Conservation (phyloP, 2,888 invertebrate genomes). For the Epirrhoe alternata region DNA sequence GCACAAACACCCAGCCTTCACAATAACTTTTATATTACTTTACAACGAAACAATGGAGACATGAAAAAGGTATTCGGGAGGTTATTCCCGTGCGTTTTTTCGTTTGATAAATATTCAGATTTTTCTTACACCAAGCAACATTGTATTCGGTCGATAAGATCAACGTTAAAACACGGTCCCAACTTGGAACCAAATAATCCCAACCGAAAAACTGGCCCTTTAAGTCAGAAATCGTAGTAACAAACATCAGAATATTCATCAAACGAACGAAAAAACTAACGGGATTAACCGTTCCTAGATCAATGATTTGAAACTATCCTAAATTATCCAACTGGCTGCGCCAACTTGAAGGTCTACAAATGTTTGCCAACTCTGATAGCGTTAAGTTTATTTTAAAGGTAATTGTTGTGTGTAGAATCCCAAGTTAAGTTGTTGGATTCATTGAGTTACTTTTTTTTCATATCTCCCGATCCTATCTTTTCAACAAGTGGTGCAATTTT, state of each 20-base stretch:
- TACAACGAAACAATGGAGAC: conserved; percentile 46
- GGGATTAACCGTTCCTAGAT: neutral
- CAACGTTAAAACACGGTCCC: too few relatives aligned
- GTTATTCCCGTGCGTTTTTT: too few relatives aligned
- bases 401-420: neutral
- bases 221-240: too few relatives aligned
- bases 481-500: conserved; percentile 19
- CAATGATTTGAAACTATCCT: conserved; percentile 3
- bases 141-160: too few relatives aligned
- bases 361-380: neutral
- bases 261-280: too few relatives aligned
- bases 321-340: conserved; percentile 24
- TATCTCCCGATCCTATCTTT: conserved; percentile 26
- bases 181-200: too few relatives aligned
- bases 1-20: conserved; percentile 41
- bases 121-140: too few relatives aligned
- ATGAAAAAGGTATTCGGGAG: conserved; percentile 33
- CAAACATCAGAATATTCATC: too few relatives aligned
- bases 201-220: too few relatives aligned
- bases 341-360: conserved; percentile 6
- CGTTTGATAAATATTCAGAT: too few relatives aligned
- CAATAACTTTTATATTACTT: conserved; percentile 42
- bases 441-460: conserved; percentile 12
- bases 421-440: conserved; percentile 2
- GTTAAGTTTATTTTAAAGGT: neutral